A percentile compares a stretch with the other conserved stretches of the same genome.
Conservation (phyloP, 2,113 vertebrate species). For the Lathamus discolor region DNA sequence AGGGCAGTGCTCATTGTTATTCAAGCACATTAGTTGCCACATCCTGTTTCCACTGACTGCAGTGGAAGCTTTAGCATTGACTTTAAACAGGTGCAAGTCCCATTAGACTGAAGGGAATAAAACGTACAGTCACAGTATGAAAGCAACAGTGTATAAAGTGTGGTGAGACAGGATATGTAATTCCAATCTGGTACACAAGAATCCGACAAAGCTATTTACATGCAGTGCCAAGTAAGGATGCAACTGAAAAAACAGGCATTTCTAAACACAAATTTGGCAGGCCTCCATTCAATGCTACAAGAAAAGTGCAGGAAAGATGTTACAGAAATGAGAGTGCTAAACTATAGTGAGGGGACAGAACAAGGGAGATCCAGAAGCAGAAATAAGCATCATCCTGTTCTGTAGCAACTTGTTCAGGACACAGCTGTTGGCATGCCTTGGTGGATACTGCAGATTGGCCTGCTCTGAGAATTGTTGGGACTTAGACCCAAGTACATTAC, state of each 20-base stretch:
- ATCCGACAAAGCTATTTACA: slow-evolving; percentile 40
- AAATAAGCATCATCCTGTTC: slow-evolving; percentile 18
- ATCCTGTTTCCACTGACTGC: slow-evolving; percentile 38
- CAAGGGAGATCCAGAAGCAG: slow-evolving; percentile 6
- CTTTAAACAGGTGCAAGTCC: slow-evolving; percentile 55
- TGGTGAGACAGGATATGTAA: slow-evolving; percentile 45
- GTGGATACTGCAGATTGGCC: not conserved
- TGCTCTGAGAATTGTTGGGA: not conserved
- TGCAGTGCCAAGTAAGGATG: slow-evolving; percentile 55
- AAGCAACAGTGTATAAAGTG: slow-evolving; percentile 52
- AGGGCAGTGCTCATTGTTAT: slow-evolving; percentile 39
- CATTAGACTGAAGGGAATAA: slow-evolving; percentile 30
- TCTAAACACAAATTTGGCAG: slow-evolving; percentile 35
- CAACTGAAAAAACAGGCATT: not conserved
- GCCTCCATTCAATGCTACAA: not conserved
- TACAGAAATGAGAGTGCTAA: not conserved
- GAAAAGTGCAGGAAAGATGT: not conserved
- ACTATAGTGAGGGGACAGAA: not conserved
- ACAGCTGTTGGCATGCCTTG: not conserved
- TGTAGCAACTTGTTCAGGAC: not conserved
- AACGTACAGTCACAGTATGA: slow-evolving; percentile 16
- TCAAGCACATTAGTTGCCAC: not conserved
- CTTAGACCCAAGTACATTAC: not conserved
- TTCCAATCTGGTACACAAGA: slow-evolving; percentile 31
- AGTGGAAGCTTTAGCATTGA: slow-evolving; percentile 42